phyloP scores from a whole-genome alignment of 2,113 vertebrate genomes.

The Parus major region DNA sequence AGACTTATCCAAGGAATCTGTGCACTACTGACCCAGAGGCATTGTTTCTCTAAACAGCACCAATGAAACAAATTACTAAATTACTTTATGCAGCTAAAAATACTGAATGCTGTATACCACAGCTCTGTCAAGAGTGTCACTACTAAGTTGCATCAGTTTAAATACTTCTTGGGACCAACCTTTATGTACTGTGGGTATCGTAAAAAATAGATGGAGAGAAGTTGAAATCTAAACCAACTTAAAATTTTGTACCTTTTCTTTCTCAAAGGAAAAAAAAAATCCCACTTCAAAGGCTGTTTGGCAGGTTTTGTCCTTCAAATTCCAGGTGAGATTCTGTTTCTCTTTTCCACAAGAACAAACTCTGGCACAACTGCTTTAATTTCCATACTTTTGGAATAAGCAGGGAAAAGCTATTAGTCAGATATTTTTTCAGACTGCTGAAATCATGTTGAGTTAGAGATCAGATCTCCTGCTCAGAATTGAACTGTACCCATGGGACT shows the following conservation, averaged over 20 bases:
- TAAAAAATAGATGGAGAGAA: neutral
- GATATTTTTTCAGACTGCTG: neutral
- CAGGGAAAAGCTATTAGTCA: neutral
- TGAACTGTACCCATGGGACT: neutral
- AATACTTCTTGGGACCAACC: neutral
- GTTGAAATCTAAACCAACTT: neutral
- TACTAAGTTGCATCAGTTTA: neutral
- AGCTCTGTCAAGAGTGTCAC: constrained; percentile 37
- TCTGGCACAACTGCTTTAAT: neutral
- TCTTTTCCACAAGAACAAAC: neutral
- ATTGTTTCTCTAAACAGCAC: constrained; percentile 62
- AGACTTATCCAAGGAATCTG: constrained; percentile 54
- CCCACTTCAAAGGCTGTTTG: neutral
- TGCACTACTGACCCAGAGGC: constrained; percentile 64
- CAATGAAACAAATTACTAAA: constrained; percentile 44
- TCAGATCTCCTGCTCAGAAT: neutral
- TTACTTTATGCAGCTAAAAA: constrained; percentile 65
- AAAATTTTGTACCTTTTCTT: neutral
- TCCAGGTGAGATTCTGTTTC: neutral
- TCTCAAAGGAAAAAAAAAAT: neutral
- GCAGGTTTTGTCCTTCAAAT: neutral
- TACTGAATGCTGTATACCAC: constrained; percentile 18
- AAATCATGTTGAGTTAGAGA: neutral
- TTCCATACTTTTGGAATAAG: neutral
- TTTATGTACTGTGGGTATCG: neutral